Conservation (phyloP, 2,888 invertebrate genomes). For the Scaptomyza reducta region DNA sequence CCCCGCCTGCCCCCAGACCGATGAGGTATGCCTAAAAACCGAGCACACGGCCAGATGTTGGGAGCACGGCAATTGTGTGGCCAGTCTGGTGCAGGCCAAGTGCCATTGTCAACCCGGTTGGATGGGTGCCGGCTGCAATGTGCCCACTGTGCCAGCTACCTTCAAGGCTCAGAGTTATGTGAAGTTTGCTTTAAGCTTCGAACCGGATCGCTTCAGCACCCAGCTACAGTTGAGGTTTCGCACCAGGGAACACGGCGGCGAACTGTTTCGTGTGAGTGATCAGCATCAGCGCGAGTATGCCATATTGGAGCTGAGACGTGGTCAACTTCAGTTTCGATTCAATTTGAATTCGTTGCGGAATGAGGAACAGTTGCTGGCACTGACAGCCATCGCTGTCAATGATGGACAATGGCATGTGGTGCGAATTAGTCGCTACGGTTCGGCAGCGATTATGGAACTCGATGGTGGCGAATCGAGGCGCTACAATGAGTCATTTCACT, state of each 20-base stretch:
- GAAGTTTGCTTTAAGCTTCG: slow-evolving; percentile 96
- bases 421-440: slow-evolving; percentile 94
- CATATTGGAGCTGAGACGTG: slow-evolving; percentile 92
- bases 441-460: slow-evolving; percentile 94
- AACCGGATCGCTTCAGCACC: slow-evolving; percentile 95
- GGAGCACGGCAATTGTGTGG: slow-evolving; percentile 96
- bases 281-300: slow-evolving; percentile 97
- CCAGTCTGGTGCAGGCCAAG: slow-evolving; percentile 93
- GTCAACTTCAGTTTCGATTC: slow-evolving; percentile 93
- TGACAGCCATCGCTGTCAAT: slow-evolving; percentile 93
- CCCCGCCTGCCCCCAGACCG: slow-evolving; percentile 96
- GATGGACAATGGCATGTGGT: slow-evolving; percentile 99
- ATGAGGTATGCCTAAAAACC: slow-evolving; percentile 94
- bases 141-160: slow-evolving; percentile 94
- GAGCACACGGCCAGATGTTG: slow-evolving; percentile 93
- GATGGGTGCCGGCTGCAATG: slow-evolving; percentile 94
- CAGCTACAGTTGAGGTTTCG: slow-evolving; percentile 96
- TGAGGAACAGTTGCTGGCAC: slow-evolving; percentile 94
- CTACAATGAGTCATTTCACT: slow-evolving; percentile 95
- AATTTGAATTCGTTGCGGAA: slow-evolving; percentile 95
- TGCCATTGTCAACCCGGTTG: slow-evolving; percentile 98
- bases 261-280: slow-evolving; percentile 96
- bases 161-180: slow-evolving; percentile 97
- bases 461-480: slow-evolving; percentile 97
- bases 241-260: slow-evolving; percentile 95